These are phyloP conservation scores for Ophioninae sp. DNA, from an alignment of 2,888 invertebrate species.

Conservation along the genomic window DNA sequence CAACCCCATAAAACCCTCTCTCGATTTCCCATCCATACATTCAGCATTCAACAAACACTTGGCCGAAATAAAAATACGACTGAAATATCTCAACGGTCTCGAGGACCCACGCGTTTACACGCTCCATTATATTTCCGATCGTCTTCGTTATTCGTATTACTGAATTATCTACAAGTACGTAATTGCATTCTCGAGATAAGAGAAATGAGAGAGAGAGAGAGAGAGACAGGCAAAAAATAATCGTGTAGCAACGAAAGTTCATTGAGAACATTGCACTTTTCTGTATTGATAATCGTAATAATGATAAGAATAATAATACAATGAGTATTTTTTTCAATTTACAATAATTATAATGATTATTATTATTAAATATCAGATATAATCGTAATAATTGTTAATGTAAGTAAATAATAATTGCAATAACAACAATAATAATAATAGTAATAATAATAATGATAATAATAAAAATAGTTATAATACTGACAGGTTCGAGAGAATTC, in stretches of 20 bases:
- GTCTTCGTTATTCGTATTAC: slow-evolving; percentile 66
- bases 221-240: slow-evolving; percentile 5
- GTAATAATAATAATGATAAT: slow-evolving; percentile 31
- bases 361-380: too few species aligned
- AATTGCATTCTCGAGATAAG: slow-evolving; percentile 39
- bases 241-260: slow-evolving; percentile 37
- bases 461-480: slow-evolving; percentile 39
- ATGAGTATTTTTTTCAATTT: too few species aligned
- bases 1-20: neutral
- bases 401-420: too few species aligned
- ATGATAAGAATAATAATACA: slow-evolving; percentile 27
- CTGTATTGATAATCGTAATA: slow-evolving; percentile 40
- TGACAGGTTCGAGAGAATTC: slow-evolving; percentile 23
- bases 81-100: slow-evolving; percentile 19
- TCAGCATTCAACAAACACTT: neutral
- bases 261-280: slow-evolving; percentile 55
- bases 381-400: too few species aligned
- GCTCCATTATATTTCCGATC: slow-evolving; percentile 57
- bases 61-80: slow-evolving; percentile 9
- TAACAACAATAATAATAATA: slow-evolving; percentile 32
- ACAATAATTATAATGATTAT: too few species aligned
- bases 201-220: neutral
- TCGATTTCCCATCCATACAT: neutral
- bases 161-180: slow-evolving; percentile 72
- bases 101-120: slow-evolving; percentile 56